Evolutionary conservation across 2,888 invertebrate species (phyloP), one percentile per base, ranked within the genome.

Genomic region (Caenorhabditis sp.): DNA sequence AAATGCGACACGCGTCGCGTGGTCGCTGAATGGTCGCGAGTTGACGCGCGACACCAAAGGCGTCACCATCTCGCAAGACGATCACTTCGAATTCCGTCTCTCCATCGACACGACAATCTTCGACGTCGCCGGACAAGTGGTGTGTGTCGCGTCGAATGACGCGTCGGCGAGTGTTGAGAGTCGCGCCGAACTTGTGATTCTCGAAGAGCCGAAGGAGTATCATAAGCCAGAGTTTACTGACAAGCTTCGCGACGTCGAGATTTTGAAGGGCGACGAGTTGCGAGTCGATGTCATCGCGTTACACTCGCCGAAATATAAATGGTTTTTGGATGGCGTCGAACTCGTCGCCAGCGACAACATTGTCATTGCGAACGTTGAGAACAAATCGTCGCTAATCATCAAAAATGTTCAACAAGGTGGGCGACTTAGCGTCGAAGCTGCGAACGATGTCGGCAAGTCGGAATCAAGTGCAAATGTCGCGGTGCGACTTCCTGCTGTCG

Each of bases 161-260:
- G n/a, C n/a, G n/a, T 62, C 68, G n/a, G 79, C 75, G 55, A 57
- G 66, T 12, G 80, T 76, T 26, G 83, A 80, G 53, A 75, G 72
- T 10, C 73, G 70, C 58, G 72, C 78, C 6, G 77, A 78, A 4
- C 53, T 84, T 62, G 77, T 69, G 36, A 78, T 84, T 31, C 59
- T 77, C 31, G 81, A 81, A 50, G 67, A 69, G 50, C 69, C 79
- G 17, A 79, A 77, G 58, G 83, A 78, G 62, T 68, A 63, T 37
- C 75, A 92, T 79, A 77, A 92, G 80, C 95, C 95, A 0, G 92
- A 93, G 81, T 95, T 95, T 89, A 87, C 93, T 63, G 93, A 95
- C 55, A 92, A 92, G 24, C 90, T 96, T 71, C 93, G 93, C 87
- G 94, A 95, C 87, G 93, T 95, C 0, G 94, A 95, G 24, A 83